Evolutionary conservation across 2,888 invertebrate genomes (phyloP).

Genomic region (Baccha elongata): DNA sequence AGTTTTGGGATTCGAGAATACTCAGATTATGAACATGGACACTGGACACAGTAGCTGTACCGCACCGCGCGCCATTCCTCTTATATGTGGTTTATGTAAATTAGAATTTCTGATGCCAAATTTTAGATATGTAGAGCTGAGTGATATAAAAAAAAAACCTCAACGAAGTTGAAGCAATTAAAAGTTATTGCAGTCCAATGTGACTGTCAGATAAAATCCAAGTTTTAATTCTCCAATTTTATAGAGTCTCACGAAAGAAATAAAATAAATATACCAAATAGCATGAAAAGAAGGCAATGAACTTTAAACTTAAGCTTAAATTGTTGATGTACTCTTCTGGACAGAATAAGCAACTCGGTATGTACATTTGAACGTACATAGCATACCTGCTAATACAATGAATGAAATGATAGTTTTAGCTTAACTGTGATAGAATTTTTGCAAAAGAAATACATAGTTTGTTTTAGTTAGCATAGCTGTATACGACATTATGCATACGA

Average conservation of each 20-base stretch:
- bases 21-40: constrained; percentile 1
- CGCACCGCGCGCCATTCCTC: not conserved
- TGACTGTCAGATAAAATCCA: constrained; percentile 31
- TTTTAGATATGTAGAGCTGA: not conserved
- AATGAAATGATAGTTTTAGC: no score
- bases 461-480: no score
- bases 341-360: no score
- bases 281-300: not conserved
- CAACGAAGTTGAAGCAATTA: constrained; percentile 40
- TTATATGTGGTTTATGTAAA: constrained; percentile 29
- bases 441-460: no score
- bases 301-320: no score
- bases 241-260: not conserved
- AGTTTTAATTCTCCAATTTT: not conserved
- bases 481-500: no score
- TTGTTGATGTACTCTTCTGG: no score
- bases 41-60: not conserved
- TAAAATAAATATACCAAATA: not conserved
- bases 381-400: no score
- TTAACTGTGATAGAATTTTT: no score
- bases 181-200: constrained; percentile 45
- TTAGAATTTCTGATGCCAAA: constrained; percentile 34
- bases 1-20: constrained; percentile 19
- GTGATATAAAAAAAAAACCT: not conserved
- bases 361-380: no score